phyloP scores from a whole-genome alignment of 2,888 invertebrate genomes.

The Aricia artaxerxes region DNA sequence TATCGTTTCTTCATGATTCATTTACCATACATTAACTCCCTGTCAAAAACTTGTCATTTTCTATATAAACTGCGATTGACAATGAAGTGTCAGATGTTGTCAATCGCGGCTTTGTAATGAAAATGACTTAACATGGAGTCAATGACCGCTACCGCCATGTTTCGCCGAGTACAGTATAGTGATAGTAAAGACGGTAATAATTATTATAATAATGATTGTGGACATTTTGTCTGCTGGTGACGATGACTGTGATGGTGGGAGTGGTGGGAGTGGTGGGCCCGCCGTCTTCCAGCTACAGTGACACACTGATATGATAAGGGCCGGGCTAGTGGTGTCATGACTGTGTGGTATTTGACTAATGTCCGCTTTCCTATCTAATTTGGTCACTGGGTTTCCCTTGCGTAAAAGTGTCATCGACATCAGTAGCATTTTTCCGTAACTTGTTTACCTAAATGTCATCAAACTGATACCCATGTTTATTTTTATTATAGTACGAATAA shows the following conservation, averaged over 20 bases:
- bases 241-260: not conserved
- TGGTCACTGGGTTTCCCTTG: not conserved
- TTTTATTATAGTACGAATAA: too few relatives aligned
- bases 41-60: too few relatives aligned
- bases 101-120: too few relatives aligned
- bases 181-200: too few relatives aligned
- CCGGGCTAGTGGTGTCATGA: not conserved
- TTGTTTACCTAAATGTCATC: not conserved
- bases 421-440: too few relatives aligned
- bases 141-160: too few relatives aligned
- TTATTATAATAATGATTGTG: not conserved
- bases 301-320: not conserved
- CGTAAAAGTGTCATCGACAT: not conserved
- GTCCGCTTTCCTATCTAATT: slow-evolving; percentile 5
- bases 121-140: too few relatives aligned
- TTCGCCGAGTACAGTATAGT: too few relatives aligned
- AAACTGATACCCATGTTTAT: not conserved
- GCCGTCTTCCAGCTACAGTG: not conserved
- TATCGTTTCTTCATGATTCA: too few relatives aligned
- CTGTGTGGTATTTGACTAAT: not conserved
- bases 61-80: too few relatives aligned
- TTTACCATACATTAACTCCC: too few relatives aligned
- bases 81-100: too few relatives aligned
- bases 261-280: not conserved
- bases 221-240: not conserved